phyloP scores from a whole-genome alignment of 2,888 invertebrate genomes.

The Cyclophora albipunctata region DNA sequence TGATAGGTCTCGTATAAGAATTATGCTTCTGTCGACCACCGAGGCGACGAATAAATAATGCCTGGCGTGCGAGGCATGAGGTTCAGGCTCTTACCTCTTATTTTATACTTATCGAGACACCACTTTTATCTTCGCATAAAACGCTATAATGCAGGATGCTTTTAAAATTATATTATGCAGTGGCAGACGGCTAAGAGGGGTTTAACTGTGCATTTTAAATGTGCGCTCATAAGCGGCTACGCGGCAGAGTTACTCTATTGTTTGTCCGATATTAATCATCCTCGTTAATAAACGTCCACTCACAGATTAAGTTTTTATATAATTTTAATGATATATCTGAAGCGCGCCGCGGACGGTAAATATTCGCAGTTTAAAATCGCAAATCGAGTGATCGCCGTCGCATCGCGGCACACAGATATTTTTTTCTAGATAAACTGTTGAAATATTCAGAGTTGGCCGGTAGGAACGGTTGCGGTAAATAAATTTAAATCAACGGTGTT shows the following conservation, averaged over 20 bases:
- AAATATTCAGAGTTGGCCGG: constrained; percentile 12
- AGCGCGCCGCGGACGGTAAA: no score
- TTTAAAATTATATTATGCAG: constrained; percentile 49
- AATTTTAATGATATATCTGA: no score
- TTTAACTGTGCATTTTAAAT: constrained; percentile 29
- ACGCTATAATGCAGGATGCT: constrained; percentile 48
- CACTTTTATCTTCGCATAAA: constrained; percentile 58
- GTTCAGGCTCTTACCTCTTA: constrained; percentile 40
- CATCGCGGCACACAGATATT: constrained; percentile 15
- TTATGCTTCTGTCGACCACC: constrained; percentile 28
- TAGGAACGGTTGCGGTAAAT: constrained; percentile 30
- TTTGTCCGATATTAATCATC: constrained; percentile 13
- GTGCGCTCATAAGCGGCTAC: constrained; percentile 20
- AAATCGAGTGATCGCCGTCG: no score
- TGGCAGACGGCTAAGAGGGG: constrained; percentile 26
- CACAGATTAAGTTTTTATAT: background rate
- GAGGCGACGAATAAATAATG: constrained; percentile 40
- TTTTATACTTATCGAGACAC: constrained; percentile 60
- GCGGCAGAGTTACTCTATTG: constrained; percentile 15
- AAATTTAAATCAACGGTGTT: constrained; percentile 56
- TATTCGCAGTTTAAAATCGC: no score
- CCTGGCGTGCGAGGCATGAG: constrained; percentile 26
- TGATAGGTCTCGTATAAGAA: constrained; percentile 30
- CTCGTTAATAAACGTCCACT: constrained; percentile 1
- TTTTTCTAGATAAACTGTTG: no score